Percentiles rank a stretch among this genome's conserved stretches.
These are phyloP conservation scores for Cordylochernes scorpioides DNA, from an alignment of 2,888 invertebrate genomes.

Conservation along the genomic window DNA sequence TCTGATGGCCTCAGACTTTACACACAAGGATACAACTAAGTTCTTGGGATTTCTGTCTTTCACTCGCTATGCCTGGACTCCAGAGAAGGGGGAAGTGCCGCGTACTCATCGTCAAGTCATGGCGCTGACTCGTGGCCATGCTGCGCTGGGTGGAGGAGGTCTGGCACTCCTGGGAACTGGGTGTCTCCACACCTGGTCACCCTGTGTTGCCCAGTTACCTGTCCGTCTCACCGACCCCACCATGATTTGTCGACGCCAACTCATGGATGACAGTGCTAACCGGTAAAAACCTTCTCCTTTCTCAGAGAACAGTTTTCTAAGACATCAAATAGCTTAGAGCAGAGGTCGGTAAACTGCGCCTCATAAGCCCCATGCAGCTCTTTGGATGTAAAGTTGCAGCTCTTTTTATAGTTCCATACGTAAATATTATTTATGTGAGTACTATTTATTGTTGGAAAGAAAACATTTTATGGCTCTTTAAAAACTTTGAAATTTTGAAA, in stretches of 20 bases:
- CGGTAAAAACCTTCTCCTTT: too few species aligned
- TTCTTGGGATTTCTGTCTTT: slow-evolving; percentile 69
- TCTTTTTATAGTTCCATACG: too few species aligned
- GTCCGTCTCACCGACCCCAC: slow-evolving; percentile 32
- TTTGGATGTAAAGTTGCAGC: too few species aligned
- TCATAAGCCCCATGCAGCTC: too few species aligned
- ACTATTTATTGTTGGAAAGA: too few species aligned
- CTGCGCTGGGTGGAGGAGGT: slow-evolving; percentile 74
- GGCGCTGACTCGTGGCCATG: slow-evolving; percentile 34
- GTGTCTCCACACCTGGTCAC: slow-evolving; percentile 71
- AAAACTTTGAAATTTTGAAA: too few species aligned
- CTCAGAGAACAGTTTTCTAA: too few species aligned
- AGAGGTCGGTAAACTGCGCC: too few species aligned
- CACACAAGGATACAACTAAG: slow-evolving; percentile 37
- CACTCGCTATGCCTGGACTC: slow-evolving; percentile 46
- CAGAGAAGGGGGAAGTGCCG: slow-evolving; percentile 3
- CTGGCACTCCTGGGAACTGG: slow-evolving; percentile 69
- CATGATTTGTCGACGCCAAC: slow-evolving; percentile 37
- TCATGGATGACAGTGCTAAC: slow-evolving; percentile 78
- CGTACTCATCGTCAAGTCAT: slow-evolving; percentile 28
- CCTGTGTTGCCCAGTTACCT: slow-evolving; percentile 36
- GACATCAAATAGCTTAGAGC: too few species aligned
- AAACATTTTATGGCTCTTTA: too few species aligned
- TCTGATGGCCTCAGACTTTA: slow-evolving; percentile 39
- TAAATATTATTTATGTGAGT: too few species aligned